These are phyloP conservation scores for Chamaetylas fuelleborni DNA, from an alignment of 2,113 vertebrate genomes.

Conservation along the genomic window DNA sequence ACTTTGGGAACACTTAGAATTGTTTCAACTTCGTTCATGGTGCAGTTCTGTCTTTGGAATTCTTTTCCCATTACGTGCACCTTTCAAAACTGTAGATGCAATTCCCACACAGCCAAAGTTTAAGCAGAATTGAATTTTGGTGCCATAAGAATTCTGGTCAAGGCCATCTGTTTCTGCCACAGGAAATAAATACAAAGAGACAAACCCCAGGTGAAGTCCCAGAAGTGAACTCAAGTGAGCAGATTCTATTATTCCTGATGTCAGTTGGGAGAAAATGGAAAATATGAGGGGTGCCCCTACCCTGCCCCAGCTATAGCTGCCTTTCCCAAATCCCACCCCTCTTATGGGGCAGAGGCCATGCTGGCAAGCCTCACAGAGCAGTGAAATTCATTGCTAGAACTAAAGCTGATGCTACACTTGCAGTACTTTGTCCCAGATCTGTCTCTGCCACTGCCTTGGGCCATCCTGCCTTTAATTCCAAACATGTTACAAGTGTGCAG, in stretches of 20 bases:
- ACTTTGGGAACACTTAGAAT: not conserved
- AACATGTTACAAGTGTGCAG: not conserved
- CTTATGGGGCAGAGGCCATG: not conserved
- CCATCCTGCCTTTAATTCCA: not conserved
- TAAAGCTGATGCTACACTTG: not conserved
- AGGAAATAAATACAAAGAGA: not conserved
- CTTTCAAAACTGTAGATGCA: not conserved
- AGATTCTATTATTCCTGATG: not conserved
- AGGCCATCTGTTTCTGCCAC: not conserved
- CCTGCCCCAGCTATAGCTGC: not conserved
- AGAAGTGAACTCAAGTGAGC: not conserved
- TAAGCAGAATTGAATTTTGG: not conserved
- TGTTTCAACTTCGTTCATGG: not conserved
- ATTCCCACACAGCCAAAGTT: not conserved
- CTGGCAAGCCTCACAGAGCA: not conserved
- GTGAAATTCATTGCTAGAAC: not conserved
- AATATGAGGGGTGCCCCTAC: not conserved
- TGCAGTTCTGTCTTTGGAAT: not conserved
- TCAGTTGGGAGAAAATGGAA: not conserved
- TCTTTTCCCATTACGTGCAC: not conserved
- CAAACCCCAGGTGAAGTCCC: not conserved
- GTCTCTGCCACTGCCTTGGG: not conserved
- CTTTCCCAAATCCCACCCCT: not conserved
- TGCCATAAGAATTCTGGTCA: not conserved
- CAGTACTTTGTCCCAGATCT: not conserved